A percentile compares a stretch with the other conserved stretches of the same genome.
Evolutionary conservation across 2,888 invertebrate genomes (phyloP).

Genomic region (Macropis europaea): DNA sequence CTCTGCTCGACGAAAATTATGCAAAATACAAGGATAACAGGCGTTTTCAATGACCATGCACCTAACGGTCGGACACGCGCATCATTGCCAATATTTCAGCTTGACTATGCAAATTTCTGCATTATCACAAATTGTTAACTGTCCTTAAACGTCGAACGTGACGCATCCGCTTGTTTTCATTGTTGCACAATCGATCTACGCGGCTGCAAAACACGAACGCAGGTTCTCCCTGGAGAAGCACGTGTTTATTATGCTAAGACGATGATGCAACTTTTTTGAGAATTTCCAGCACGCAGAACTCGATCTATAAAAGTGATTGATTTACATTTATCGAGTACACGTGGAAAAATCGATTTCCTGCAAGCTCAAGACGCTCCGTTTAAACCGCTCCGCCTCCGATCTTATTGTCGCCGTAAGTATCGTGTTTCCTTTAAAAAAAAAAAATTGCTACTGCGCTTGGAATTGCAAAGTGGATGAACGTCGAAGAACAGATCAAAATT

Average conservation of each 20-base stretch:
- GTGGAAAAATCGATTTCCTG: too few species aligned
- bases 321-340: too few species aligned
- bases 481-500: neutral
- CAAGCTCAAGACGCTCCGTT: too few species aligned
- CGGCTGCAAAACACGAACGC: neutral
- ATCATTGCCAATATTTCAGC: neutral
- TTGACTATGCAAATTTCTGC: neutral
- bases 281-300: constrained; percentile 28
- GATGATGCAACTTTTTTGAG: constrained; percentile 45
- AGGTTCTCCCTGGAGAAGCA: neutral
- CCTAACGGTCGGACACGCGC: too few species aligned
- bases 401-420: too few species aligned
- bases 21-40: neutral
- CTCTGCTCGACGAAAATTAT: neutral
- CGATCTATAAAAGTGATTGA: constrained; percentile 13
- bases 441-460: too few species aligned
- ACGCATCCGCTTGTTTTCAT: constrained; percentile 1
- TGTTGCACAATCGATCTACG: neutral
- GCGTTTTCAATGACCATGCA: too few species aligned
- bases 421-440: too few species aligned
- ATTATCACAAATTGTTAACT: neutral
- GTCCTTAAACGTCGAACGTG: neutral
- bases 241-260: constrained; percentile 15
- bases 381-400: too few species aligned
- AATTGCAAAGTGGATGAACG: neutral